Evolutionary conservation across 2,888 invertebrate genomes (phyloP), one percentile per base, ranked within the genome.

Genomic region (Erpobdella octoculata): DNA sequence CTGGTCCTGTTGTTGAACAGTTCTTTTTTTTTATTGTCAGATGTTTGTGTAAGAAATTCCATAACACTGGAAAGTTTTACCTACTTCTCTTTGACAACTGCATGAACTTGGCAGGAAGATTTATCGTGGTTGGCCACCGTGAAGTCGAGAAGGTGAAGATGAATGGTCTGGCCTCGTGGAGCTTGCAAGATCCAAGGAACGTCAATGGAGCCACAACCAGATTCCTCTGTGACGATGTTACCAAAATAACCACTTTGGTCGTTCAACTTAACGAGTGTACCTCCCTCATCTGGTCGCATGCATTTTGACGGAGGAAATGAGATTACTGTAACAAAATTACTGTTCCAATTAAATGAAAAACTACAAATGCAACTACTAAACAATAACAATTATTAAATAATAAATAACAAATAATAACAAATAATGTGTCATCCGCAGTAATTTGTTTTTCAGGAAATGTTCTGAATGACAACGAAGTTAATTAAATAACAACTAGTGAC

Each of bases 1-100:
- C 41, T 38, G 25, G 58, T 68, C 41, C 46, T 58, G 48, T 72
- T 72, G 33, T 72, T 73, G 72, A 75, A 53, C 21, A n/a, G n/a
- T n/a, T n/a, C n/a, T n/a, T n/a, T n/a, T n/a, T n/a, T n/a, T n/a
- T n/a, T n/a, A n/a, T 53, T 15, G 18, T 12, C 8, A 53, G 53
- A 6, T 53, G 15, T 25, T 5, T n/a, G 53, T 8, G 28, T 1
- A n/a, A 12, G 53, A 53, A 12, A 41, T 12, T 18, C 21, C 18
- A 28, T 5, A 2, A n/a, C 41, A 2, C 28, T 53, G 1, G 48
- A 28, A n/a, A n/a, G n/a, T n/a, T n/a, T n/a, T n/a, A 62, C 62
- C 35, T 12, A 69, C 69, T 46, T 36, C 35, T 69, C 69, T 69
- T 69, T 69, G 9, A 69, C 48, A 15, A 31, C 37, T 35, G 33